phyloP scores from a whole-genome alignment of 2,888 invertebrate species.

The Philaethria dido region DNA sequence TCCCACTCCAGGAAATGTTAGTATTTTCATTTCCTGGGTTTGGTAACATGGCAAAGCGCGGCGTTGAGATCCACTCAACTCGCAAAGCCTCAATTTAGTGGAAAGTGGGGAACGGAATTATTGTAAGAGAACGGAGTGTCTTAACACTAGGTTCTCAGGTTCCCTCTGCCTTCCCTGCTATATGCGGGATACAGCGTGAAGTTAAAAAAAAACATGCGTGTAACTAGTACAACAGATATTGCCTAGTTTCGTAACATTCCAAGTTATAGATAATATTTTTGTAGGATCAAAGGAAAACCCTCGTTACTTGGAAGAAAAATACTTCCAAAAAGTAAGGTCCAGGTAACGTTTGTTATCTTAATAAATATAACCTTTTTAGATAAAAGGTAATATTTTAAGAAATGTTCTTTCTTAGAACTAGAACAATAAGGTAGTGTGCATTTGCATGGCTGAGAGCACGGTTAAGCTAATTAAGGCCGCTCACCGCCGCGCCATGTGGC shows the following conservation, averaged over 20 bases:
- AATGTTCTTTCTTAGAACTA: slow-evolving; percentile 3
- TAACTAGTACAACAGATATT: too few species aligned
- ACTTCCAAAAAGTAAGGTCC: neutral
- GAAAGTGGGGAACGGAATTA: too few species aligned
- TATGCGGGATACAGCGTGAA: too few species aligned
- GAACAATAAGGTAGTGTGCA: slow-evolving; percentile 4
- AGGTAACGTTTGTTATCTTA: neutral
- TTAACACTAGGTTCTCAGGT: too few species aligned
- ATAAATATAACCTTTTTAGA: neutral
- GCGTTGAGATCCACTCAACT: too few species aligned
- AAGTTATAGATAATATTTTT: neutral
- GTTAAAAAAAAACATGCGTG: too few species aligned
- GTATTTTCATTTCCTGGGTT: too few species aligned
- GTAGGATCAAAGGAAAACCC: neutral
- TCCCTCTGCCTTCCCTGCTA: too few species aligned
- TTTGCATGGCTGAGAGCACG: slow-evolving; percentile 1
- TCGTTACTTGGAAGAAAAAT: neutral
- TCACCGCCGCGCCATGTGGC: slow-evolving; percentile 1
- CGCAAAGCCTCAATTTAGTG: too few species aligned
- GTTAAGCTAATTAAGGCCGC: slow-evolving; percentile 7
- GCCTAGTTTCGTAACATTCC: neutral
- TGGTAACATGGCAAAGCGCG: too few species aligned
- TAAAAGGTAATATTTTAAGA: neutral
- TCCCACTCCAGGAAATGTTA: too few species aligned
- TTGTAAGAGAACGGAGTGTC: too few species aligned